Evolutionary conservation across 2,113 vertebrate species (phyloP).

Genomic region (Aviceda subcristata): DNA sequence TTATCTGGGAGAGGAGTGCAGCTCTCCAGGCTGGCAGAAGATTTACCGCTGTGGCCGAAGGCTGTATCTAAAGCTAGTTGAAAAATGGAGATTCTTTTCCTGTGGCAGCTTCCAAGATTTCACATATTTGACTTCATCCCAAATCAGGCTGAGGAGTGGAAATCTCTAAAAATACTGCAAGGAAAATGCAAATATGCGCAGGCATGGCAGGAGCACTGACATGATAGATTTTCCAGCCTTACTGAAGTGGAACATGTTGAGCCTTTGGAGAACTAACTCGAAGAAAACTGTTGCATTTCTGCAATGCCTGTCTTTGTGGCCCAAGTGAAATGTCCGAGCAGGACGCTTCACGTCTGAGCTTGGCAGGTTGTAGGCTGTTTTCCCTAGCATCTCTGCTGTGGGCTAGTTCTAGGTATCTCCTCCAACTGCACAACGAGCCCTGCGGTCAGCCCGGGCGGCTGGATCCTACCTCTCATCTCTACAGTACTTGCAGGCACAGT

Average conservation of each 20-base stretch:
- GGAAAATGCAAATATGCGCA: not conserved
- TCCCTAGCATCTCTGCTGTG: not conserved
- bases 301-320: not conserved
- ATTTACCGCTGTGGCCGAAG: not conserved
- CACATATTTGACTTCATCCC: slow-evolving; percentile 42
- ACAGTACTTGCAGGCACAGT: not conserved
- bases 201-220: not conserved
- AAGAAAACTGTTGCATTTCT: not conserved
- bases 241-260: not conserved
- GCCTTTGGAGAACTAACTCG: not conserved
- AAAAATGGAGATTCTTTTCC: slow-evolving; percentile 47
- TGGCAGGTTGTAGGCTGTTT: not conserved
- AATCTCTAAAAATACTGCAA: slow-evolving; percentile 44
- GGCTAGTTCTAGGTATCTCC: not conserved
- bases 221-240: not conserved
- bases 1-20: not conserved
- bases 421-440: not conserved
- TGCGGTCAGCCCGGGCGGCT: accelerated
- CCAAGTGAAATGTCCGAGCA: not conserved
- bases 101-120: slow-evolving; percentile 36
- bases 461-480: not conserved
- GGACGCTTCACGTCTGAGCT: not conserved
- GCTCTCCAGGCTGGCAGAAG: slow-evolving; percentile 3
- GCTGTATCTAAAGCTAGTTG: not conserved
- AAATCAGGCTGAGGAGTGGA: not conserved